Conservation (phyloP, 2,888 invertebrate genomes). For the Phengaris alcon region DNA sequence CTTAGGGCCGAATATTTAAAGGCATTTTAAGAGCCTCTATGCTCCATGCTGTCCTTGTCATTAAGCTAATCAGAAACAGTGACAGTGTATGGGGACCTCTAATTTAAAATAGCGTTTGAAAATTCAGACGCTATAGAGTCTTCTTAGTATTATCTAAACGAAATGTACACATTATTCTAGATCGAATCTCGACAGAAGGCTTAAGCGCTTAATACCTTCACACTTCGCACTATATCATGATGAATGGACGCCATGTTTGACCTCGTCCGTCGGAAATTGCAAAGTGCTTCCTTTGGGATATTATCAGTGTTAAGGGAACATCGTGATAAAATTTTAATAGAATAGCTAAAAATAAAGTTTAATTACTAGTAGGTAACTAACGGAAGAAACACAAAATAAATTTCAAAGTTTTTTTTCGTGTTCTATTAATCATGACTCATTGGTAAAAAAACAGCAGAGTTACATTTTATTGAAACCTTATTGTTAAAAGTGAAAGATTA, state of each 20-base stretch:
- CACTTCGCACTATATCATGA: constrained; percentile 47
- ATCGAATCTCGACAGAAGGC: neutral
- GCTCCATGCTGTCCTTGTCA: too few species aligned
- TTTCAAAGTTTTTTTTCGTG: neutral
- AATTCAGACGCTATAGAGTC: neutral
- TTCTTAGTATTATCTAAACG: neutral
- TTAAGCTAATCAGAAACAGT: too few species aligned
- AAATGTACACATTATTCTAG: neutral
- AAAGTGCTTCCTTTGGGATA: constrained; percentile 45
- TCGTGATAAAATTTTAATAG: neutral
- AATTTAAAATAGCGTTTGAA: neutral
- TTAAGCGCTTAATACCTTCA: constrained; percentile 37
- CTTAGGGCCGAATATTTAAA: too few species aligned
- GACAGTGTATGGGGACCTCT: neutral
- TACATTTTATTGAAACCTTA: neutral
- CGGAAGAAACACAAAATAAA: neutral
- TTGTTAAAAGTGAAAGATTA: constrained; percentile 26
- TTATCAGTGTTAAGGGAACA: neutral
- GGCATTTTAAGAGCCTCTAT: too few species aligned
- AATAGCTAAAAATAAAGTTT: neutral
- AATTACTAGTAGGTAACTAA: neutral
- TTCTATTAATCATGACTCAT: neutral
- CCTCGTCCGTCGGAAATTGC: constrained; percentile 58
- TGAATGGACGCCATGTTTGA: constrained; percentile 50
- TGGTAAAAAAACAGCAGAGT: neutral